phyloP scores from a whole-genome alignment of 2,888 invertebrate genomes.

The Diarsia dahlii region DNA sequence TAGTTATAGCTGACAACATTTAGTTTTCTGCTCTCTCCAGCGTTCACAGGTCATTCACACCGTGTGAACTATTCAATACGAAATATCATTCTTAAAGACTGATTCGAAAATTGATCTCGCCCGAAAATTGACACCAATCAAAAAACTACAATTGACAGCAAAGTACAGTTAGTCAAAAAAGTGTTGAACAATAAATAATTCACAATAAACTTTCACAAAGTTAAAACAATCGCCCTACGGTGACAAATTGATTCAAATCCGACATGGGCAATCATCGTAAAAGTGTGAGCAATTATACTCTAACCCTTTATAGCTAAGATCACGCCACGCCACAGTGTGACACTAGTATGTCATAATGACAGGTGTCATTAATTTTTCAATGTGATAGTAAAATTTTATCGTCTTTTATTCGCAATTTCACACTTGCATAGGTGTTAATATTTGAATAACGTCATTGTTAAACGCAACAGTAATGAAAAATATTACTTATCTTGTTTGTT shows the following conservation, averaged over 20 bases:
- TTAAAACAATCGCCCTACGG: constrained; percentile 63
- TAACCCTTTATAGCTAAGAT: constrained; percentile 47
- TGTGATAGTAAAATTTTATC: constrained; percentile 34
- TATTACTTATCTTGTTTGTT: constrained; percentile 2
- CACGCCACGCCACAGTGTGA: constrained; percentile 37
- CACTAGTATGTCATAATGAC: constrained; percentile 35
- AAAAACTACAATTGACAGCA: constrained; percentile 36
- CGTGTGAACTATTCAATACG: constrained; percentile 48
- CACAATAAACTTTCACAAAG: constrained; percentile 56
- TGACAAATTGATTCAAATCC: constrained; percentile 74
- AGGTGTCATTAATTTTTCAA: constrained; percentile 43
- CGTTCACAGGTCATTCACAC: constrained; percentile 47
- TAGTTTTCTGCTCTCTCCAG: constrained; percentile 44
- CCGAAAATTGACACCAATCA: constrained; percentile 52
- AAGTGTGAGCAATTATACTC: constrained; percentile 54
- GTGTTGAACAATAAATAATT: constrained; percentile 54
- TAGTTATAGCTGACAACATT: constrained; percentile 49
- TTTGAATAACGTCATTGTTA: constrained; percentile 31
- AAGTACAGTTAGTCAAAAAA: constrained; percentile 60
- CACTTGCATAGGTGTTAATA: constrained; percentile 38
- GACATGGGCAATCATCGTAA: constrained; percentile 53
- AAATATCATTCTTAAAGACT: constrained; percentile 24
- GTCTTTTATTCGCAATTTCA: constrained; percentile 42
- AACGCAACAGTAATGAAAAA: constrained; percentile 19
- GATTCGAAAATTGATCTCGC: constrained; percentile 40